Conservation (phyloP, 2,113 vertebrate species). For the Condylura cristata region DNA sequence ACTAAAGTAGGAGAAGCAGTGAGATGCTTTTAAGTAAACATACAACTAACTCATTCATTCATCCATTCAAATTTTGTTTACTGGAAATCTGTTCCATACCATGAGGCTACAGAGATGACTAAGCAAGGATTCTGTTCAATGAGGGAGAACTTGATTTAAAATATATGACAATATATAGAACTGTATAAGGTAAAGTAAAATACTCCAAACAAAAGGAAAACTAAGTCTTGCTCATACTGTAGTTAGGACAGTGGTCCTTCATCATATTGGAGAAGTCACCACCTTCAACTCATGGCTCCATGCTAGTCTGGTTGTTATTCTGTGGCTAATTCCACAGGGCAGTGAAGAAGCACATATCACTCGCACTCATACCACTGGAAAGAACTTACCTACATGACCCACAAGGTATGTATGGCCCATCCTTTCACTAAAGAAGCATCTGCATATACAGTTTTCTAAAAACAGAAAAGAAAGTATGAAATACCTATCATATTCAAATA, state of each 20-base stretch:
- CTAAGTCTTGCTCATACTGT: neutral
- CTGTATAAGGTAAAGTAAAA: neutral
- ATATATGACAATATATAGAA: neutral
- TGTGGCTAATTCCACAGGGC: neutral
- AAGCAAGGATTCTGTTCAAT: neutral
- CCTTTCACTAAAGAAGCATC: neutral
- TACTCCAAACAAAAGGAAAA: neutral
- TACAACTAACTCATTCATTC: neutral
- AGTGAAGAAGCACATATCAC: neutral
- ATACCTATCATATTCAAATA: neutral
- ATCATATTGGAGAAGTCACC: neutral
- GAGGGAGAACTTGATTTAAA: conserved; percentile 11
- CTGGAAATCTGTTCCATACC: neutral
- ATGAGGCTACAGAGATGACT: neutral
- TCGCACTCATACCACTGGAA: neutral
- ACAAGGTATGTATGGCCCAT: neutral
- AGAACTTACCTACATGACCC: neutral
- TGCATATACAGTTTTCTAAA: neutral
- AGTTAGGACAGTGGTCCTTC: neutral
- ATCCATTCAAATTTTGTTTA: neutral
- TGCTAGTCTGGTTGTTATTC: neutral
- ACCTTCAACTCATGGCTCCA: neutral
- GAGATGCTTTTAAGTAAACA: conserved; percentile 17
- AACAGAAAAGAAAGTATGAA: conserved; percentile 9
- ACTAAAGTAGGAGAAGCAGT: neutral